These are phyloP conservation scores for Pseudotriccus pelzelni DNA, from an alignment of 2,797 vertebrate genomes.

Conservation along the genomic window DNA sequence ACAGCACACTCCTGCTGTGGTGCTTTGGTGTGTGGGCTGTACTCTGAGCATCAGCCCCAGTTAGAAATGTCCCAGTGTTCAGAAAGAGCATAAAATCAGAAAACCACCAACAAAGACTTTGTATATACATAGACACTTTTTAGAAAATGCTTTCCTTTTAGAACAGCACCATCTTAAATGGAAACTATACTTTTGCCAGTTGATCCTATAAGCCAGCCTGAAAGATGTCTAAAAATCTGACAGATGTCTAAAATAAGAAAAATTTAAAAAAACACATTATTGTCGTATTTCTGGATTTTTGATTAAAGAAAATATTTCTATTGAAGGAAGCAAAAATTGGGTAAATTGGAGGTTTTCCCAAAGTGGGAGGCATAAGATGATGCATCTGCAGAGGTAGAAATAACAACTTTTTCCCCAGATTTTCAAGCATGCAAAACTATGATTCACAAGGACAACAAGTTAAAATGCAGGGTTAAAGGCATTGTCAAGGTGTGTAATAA, in stretches of 20 bases:
- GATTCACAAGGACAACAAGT: neutral
- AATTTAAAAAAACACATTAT: fast-evolving
- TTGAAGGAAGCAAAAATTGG: neutral
- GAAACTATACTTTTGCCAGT: neutral
- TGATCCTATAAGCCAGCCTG: neutral
- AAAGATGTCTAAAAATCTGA: neutral
- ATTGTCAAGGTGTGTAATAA: neutral
- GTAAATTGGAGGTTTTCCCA: neutral
- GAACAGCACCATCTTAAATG: neutral
- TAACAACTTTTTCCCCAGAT: neutral
- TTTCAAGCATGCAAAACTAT: neutral
- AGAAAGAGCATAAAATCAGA: neutral
- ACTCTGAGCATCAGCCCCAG: neutral
- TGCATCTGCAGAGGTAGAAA: neutral
- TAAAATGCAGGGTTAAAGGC: neutral
- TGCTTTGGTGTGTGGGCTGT: neutral
- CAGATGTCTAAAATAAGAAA: neutral
- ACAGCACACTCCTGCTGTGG: neutral
- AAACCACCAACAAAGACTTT: neutral
- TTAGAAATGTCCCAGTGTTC: neutral
- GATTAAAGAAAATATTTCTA: neutral
- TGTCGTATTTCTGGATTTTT: neutral
- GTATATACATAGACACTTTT: neutral
- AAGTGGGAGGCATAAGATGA: neutral
- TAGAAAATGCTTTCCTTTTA: neutral